Base-by-base conservation (phyloP, 2,888 invertebrate species). In the Elaeidobius kamerunicus region DNA sequence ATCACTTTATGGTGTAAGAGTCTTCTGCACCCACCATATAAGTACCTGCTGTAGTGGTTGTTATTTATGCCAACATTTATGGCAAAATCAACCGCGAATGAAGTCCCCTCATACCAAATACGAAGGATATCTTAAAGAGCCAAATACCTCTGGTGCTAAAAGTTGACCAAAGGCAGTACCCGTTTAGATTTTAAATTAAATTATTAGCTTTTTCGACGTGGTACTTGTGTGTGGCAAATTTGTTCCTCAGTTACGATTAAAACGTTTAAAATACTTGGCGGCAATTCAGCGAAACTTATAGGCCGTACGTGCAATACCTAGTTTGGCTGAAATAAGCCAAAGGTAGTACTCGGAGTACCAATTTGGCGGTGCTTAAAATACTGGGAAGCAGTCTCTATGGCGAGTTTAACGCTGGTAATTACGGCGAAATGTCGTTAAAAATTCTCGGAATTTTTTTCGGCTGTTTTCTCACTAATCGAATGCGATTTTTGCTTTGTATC, bases 191-290 rank as follows among this genome's bases (percentile, higher is more conserved):
- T 56, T 56, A 56, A 56, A 56, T 56, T 56, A 56, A 56, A 56
- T 56, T 56, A 56, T 56, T 56, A 56, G 44, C 43, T 48, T 56
- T 52, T 52, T 56, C 38, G 44, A 19, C 39, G 27, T 18, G 43
- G 32, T 35, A 41, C 35, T 56, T 42, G 43, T 60, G 61, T 61
- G 62, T 61, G 61, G 60, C 52, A 59, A 55, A 62, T 58, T 57
- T 58, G 55, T 57, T 61, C 48, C 58, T 53, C 57, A 60, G 60
- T 63, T 57, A 42, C 66, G 66, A 66, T 66, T 66, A 65, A 66
- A 66, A 64, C 65, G 65, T 65, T 65, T 63, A 52, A 60, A 63
- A 66, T 66, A 55, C 61, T 62, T 61, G 45, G 30, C 60, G 58
- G 62, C 60, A 63, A 64, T 62, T 61, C 61, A 65, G 60, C 53